Conservation (phyloP, 2,888 invertebrate genomes). For the Xanthia togata region DNA sequence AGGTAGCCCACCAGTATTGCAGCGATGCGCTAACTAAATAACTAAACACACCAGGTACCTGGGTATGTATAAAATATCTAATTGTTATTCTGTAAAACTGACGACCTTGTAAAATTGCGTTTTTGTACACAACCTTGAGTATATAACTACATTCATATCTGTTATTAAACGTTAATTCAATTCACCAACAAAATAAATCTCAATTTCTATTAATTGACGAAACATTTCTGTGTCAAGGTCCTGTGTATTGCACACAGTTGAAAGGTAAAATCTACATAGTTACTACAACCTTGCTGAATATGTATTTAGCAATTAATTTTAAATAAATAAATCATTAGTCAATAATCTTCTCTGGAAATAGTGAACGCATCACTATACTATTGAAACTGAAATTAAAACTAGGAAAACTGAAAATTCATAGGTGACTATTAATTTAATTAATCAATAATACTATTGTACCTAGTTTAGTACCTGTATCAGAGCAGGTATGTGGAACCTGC, state of each 20-base stretch:
- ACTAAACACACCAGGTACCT: conserved; percentile 15
- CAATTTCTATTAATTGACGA: conserved; percentile 83
- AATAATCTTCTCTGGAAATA: conserved; percentile 54
- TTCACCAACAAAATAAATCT: conserved; percentile 74
- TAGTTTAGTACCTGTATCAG: neutral
- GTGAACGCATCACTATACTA: conserved; percentile 37
- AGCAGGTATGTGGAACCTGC: no score
- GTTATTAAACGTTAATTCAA: conserved; percentile 70
- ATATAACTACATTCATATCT: conserved; percentile 60
- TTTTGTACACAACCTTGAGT: conserved; percentile 65
- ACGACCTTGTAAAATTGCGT: conserved; percentile 61
- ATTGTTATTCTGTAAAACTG: conserved; percentile 41
- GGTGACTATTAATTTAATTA: neutral
- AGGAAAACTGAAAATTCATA: conserved; percentile 12
- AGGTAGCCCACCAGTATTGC: conserved; percentile 12
- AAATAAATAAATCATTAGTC: conserved; percentile 67
- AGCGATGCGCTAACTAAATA: conserved; percentile 24
- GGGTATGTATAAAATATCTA: neutral
- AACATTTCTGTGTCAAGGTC: conserved; percentile 85
- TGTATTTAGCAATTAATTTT: conserved; percentile 79
- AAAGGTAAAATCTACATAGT: conserved; percentile 85
- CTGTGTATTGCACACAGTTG: conserved; percentile 82
- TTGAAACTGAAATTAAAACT: conserved; percentile 33
- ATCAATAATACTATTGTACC: neutral
- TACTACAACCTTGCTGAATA: conserved; percentile 83